Base-by-base conservation (phyloP, 2,113 vertebrate genomes). In the Stigmatopora argus region DNA sequence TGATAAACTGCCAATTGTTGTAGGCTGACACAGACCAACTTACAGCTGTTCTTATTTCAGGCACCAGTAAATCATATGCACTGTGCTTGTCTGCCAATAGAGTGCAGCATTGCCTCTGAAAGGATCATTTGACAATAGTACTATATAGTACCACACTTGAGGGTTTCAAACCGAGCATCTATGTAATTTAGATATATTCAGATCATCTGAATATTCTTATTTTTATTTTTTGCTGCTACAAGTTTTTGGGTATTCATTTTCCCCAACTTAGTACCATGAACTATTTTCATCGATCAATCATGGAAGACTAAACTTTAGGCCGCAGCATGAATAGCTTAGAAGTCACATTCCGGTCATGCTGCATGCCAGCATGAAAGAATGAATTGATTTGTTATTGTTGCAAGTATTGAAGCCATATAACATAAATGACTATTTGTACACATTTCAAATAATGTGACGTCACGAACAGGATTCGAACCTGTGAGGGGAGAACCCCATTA, bases 311-410 rank as follows among this genome's bases (percentile, higher is more conserved):
- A 65, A 46, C 53, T 66, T 84, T 79, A 84, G 72, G 78, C 62
- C 45, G 11, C 63, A 68, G 53, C 83, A 75, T 69, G 88, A 51
- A 70, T 68, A 77, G 65, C 49, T 68, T 70, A 80, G 73, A 77
- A 74, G 64, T 70, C 49, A 60, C 78, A 89, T 89, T 88, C 84
- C 79, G 72, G 71, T 66, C 61, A 72, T 34, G 19, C 75, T 80
- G 65, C 79, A 84, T 82, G 64, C 76, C 71, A 70, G 34, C 64
- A 60, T 35, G 70, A 83, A 68, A 63, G 62, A n/a, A n/a, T n/a
- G n/a, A n/a, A n/a, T n/a, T n/a, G n/a, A n/a, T n/a, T n/a, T n/a
- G 26, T 31, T 31, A 3, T 31, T 31, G 26, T 31, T 31, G 26
- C 26, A 31, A 31, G 26, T 31, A 31, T 31, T 31, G 26, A 31